Percentiles rank a stretch among this genome's conserved stretches.
phyloP scores from a whole-genome alignment of 2,888 invertebrate species.

The Plemyria rubiginata region DNA sequence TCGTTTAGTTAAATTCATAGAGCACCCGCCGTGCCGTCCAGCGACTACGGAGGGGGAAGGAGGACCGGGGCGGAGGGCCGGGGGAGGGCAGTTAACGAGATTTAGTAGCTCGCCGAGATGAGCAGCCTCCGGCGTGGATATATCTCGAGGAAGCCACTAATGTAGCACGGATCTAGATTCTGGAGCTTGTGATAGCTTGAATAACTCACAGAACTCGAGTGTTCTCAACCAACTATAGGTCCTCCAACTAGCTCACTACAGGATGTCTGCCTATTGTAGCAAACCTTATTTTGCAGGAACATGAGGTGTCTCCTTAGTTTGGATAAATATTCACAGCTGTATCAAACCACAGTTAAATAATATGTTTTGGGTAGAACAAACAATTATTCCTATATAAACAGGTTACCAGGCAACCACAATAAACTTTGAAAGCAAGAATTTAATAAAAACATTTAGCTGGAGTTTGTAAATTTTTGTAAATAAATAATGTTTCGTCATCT shows the following conservation, averaged over 20 bases:
- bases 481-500: background rate
- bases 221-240: background rate
- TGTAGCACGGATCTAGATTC: slow-evolving; percentile 19
- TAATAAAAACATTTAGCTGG: background rate
- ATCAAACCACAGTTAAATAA: too few relatives aligned
- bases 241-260: too few relatives aligned
- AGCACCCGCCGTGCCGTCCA: slow-evolving; percentile 16
- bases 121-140: slow-evolving; percentile 24
- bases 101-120: slow-evolving; percentile 18
- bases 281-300: too few relatives aligned
- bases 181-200: slow-evolving; percentile 5
- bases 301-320: too few relatives aligned
- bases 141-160: slow-evolving; percentile 29
- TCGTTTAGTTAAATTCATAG: slow-evolving; percentile 31
- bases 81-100: slow-evolving; percentile 28
- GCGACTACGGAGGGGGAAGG: background rate
- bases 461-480: background rate
- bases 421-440: background rate
- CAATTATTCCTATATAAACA: background rate
- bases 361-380: too few relatives aligned
- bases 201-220: slow-evolving; percentile 9
- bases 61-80: background rate
- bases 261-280: too few relatives aligned
- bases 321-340: background rate
- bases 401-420: background rate